Base-by-base conservation (phyloP, 35 echinoderm and acorn worm species). In the Heliocidaris tuberculata region DNA sequence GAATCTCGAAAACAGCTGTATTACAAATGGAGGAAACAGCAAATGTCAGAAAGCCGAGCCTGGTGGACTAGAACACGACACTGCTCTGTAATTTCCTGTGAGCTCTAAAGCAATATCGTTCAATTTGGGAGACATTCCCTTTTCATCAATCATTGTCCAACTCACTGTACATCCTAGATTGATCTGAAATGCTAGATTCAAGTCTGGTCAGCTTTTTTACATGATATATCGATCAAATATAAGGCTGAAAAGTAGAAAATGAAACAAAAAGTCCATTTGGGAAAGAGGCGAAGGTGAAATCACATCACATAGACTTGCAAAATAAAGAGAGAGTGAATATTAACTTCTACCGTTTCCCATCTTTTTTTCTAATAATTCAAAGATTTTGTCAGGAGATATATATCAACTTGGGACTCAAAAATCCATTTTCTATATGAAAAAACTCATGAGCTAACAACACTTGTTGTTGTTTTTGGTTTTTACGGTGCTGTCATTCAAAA, bases 71-170 rank as follows among this genome's bases (percentile, higher is more conserved):
- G 87, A 48, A 32, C 31, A 48, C 16, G 24, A 32, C 87, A 89
- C 47, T 89, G 87, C 87, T 6, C 31, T 13, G 87, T 27, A 89
- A 89, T 89, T 89, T 89, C 87, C 87, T 48, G 87, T 4, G 31
- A 89, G 31, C 87, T 47, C 87, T 17, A 27, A 89, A 89, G 87
- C 87, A 89, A 89, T 89, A 89, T 89, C 29, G 31, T 12, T 89
- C 47, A 48, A 89, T 89, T 89, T 89, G 32, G 7, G 87, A 48
- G 12, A 89, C 31, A n/a, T 89, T 89, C 87, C 87, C 15, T 17
- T 89, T 32, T 47, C 87, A 89, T 89, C 87, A 89, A 89, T 89
- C 87, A 89, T 48, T 47, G 87, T 48, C 87, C 31, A 89, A 48
- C 47, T 48, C 87, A 32, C 32, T 32, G 31, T 32, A 89, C 10